phyloP scores from a whole-genome alignment of 2,888 invertebrate genomes.

The Argyresthia goedartella region DNA sequence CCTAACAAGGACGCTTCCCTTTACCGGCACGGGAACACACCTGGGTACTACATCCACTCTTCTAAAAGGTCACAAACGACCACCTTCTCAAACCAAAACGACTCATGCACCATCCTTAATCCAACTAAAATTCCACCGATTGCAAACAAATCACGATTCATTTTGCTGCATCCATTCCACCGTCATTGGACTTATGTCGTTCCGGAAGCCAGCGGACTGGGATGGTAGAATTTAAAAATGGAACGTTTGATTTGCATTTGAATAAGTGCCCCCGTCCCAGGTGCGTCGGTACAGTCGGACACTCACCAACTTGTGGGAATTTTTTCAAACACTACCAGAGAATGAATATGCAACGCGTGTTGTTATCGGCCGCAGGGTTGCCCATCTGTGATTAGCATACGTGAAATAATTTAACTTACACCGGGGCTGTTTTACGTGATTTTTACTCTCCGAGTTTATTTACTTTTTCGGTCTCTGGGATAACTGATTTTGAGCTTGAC shows the following conservation, averaged over 20 bases:
- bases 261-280: conserved; percentile 69
- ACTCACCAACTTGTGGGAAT: conserved; percentile 26
- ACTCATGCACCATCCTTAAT: not conserved
- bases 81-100: not conserved
- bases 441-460: too few species aligned
- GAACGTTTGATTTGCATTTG: conserved; percentile 73
- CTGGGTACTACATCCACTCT: conserved; percentile 67
- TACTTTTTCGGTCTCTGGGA: not conserved
- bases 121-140: not conserved
- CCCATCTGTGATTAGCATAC: conserved; percentile 35
- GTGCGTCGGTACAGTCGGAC: conserved; percentile 54
- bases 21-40: conserved; percentile 71
- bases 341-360: conserved; percentile 52
- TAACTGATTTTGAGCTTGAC: conserved; percentile 19
- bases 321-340: conserved; percentile 19
- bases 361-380: conserved; percentile 34
- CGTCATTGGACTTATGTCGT: conserved; percentile 62
- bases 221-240: conserved; percentile 71
- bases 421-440: not conserved
- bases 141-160: not conserved
- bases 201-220: conserved; percentile 64
- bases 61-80: conserved; percentile 67
- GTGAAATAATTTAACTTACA: conserved; percentile 14
- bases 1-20: conserved; percentile 66
- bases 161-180: not conserved